Evolutionary conservation across 2,888 invertebrate genomes (phyloP), one percentile per base, ranked within the genome.

Genomic region (Trachelus tabidus): DNA sequence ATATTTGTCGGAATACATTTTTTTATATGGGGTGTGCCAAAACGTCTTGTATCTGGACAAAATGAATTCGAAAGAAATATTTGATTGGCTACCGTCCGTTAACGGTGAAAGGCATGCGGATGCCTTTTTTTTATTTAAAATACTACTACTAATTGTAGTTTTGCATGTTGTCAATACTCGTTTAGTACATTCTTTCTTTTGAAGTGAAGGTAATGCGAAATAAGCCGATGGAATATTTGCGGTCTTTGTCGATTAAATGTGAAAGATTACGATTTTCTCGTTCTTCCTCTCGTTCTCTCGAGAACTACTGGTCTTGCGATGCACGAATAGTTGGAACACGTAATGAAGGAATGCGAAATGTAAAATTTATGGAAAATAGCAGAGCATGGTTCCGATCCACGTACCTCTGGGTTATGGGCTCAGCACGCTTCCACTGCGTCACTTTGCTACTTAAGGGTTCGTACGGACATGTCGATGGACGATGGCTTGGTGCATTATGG

Each of bases 401-500:
- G 88, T 88, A 88, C 89, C 89, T 89, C 88, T 90, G 89, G 89
- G 89, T 89, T 89, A 89, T 89, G 89, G 89, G 88, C 89, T 88
- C 88, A 89, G 88, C 89, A 89, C 89, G 89, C 89, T 89, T 89
- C 88, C 89, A 88, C 89, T 89, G 89, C 89, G 89, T 88, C 89
- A 89, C 89, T 89, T 88, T 88, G 87, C 87, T 88, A 30, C 75
- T 78, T 56, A 9, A 4, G 23, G 23, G 6, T 6, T 56, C 6
- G 0, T 56, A 56, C 4, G 23, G 40, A 56, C 40, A 23, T 56
- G 40, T 23, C 23, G 23, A 56, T 56, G 0, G 40, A 56, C 9
- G 6, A 56, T 56, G 23, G 9, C 40, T 23, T 56, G 23, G 23
- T 56, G 40, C 23, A 56, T 56, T 56, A 56, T 23, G 4, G 23